A percentile compares a stretch with the other conserved stretches of the same genome.
Evolutionary conservation across 2,888 invertebrate genomes (phyloP).

Genomic region (Drosophila pseudotalamancana): DNA sequence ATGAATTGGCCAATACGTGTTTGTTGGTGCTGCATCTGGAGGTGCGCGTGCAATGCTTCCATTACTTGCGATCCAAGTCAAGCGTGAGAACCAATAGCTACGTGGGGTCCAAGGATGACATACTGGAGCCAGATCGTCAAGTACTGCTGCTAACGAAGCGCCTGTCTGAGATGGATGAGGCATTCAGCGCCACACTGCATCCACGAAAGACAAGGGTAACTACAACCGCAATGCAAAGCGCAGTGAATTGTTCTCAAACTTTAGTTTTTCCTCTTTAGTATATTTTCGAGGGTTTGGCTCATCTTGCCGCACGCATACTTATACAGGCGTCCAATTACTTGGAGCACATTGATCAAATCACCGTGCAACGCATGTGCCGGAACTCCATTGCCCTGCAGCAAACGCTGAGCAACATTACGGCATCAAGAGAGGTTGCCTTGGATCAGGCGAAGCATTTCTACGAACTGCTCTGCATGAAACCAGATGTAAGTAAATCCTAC

Average conservation of each 20-base stretch:
- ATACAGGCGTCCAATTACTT: constrained; percentile 92
- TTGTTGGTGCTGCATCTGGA: constrained; percentile 96
- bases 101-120: constrained; percentile 87
- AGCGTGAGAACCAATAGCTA: constrained; percentile 78
- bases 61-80: constrained; percentile 89
- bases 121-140: constrained; percentile 90
- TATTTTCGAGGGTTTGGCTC: constrained; percentile 94
- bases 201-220: constrained; percentile 90
- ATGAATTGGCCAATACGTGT: constrained; percentile 95
- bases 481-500: constrained; percentile 88
- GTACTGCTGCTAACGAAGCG: constrained; percentile 92
- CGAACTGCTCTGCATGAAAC: constrained; percentile 92
- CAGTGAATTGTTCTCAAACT: background rate
- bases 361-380: constrained; percentile 93
- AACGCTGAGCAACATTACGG: constrained; percentile 92
- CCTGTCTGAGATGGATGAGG: constrained; percentile 91
- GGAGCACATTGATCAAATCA: constrained; percentile 91
- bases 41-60: constrained; percentile 97
- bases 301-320: constrained; percentile 90
- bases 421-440: constrained; percentile 91
- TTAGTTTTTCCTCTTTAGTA: constrained; percentile 86
- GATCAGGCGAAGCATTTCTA: constrained; percentile 96
- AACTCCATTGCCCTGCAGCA: constrained; percentile 94
- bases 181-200: constrained; percentile 90
- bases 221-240: background rate